A percentile compares a stretch with the other conserved stretches of the same genome.
These are phyloP conservation scores for Paratilapia polleni DNA, from an alignment of 2,113 vertebrate genomes.

Conservation along the genomic window DNA sequence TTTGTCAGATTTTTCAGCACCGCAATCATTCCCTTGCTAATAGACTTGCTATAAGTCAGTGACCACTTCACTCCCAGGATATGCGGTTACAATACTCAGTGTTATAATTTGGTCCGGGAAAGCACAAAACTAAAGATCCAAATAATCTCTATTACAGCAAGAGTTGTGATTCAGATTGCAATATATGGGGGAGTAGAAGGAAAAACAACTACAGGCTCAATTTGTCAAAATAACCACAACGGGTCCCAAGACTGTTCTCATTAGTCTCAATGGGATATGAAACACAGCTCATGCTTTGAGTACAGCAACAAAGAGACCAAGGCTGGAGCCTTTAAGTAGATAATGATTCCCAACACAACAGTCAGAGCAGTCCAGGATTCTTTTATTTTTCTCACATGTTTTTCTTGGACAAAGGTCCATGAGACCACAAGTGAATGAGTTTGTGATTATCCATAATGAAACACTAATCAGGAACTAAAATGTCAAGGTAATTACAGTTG, in stretches of 20 bases:
- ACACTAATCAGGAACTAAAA: conserved; percentile 29
- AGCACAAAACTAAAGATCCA: conserved; percentile 55
- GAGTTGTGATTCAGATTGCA: conserved; percentile 60
- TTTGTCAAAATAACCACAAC: conserved; percentile 72
- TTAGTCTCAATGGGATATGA: conserved; percentile 67
- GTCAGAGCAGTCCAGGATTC: conserved; percentile 1
- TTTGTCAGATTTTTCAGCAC: conserved; percentile 83
- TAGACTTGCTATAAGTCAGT: conserved; percentile 71
- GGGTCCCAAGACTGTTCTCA: conserved; percentile 60
- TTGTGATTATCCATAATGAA: conserved; percentile 34
- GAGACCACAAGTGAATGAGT: conserved; percentile 35
- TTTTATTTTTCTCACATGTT: neutral
- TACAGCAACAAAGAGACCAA: conserved; percentile 42
- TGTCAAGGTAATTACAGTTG: conserved; percentile 3
- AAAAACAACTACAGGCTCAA: conserved; percentile 67
- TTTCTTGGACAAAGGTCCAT: conserved; percentile 13
- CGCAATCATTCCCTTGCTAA: conserved; percentile 81
- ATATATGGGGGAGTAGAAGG: conserved; percentile 61
- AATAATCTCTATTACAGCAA: conserved; percentile 57
- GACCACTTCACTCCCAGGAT: conserved; percentile 69
- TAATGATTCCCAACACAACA: conserved; percentile 55
- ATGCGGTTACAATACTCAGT: conserved; percentile 60
- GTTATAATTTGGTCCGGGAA: conserved; percentile 45
- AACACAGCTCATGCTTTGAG: conserved; percentile 57
- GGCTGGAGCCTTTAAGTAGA: conserved; percentile 53